These are phyloP conservation scores for Esox niger DNA, from an alignment of 2,113 vertebrate species.

Conservation along the genomic window DNA sequence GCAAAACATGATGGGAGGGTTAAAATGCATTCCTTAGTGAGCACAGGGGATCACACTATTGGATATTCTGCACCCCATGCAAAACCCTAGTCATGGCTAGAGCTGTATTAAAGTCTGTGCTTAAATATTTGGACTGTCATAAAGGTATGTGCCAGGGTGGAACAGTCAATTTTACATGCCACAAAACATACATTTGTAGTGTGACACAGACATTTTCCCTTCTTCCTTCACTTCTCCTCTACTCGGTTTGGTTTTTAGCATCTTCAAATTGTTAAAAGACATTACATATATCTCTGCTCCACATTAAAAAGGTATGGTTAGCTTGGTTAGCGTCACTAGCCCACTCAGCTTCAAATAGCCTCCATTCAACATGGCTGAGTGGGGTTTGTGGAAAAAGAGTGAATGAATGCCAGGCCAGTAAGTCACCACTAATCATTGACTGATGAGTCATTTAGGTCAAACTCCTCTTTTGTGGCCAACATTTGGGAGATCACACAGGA, in stretches of 20 bases:
- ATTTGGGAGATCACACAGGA: conserved; percentile 52
- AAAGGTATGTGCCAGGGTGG: background rate
- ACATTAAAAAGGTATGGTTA: conserved; percentile 57
- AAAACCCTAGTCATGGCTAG: conserved; percentile 14
- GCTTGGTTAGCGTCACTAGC: conserved; percentile 39
- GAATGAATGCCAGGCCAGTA: conserved; percentile 56
- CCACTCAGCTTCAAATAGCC: conserved; percentile 59
- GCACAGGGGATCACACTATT: conserved; percentile 32
- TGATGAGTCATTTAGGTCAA: conserved; percentile 68
- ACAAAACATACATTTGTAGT: conserved; percentile 14
- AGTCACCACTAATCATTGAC: conserved; percentile 65
- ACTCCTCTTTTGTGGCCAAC: conserved; percentile 56
- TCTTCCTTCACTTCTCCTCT: background rate
- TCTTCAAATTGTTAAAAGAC: conserved; percentile 60
- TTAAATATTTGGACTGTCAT: conserved; percentile 1
- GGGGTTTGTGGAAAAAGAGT: conserved; percentile 19
- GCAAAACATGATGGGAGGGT: conserved; percentile 27
- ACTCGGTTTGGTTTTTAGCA: conserved; percentile 63
- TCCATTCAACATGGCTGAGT: conserved; percentile 46
- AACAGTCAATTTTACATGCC: conserved; percentile 2
- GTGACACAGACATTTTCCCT: conserved; percentile 4
- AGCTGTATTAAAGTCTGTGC: conserved; percentile 21
- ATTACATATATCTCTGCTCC: conserved; percentile 58
- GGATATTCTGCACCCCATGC: conserved; percentile 23
- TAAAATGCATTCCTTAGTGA: conserved; percentile 54